Evolutionary conservation across 2,113 vertebrate genomes (phyloP), one percentile per base, ranked within the genome.

Genomic region (Podarcis cretensis): DNA sequence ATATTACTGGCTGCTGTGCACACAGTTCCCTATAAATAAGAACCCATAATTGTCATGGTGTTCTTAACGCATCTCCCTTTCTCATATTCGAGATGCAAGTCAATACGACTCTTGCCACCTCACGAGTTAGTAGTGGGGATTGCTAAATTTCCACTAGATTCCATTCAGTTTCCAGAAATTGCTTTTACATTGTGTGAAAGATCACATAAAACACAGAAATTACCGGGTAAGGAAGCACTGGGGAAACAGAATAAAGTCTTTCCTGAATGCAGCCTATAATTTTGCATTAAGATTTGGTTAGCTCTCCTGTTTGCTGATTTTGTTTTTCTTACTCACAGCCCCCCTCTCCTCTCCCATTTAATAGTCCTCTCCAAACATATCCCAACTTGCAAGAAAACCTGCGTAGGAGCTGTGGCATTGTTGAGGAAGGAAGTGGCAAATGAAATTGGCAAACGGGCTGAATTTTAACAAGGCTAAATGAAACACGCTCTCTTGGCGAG

Each of bases 51-150:
- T 32, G 9, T 57, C 59, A 5, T 13, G 35, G 5, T 82, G 86
- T 82, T 18, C 37, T 77, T 89, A 63, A 16, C 88, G 32, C 5
- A 40, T 91, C 85, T 83, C 85, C 5, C 73, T 79, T 90, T 92
- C 21, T 4, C 59, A 0, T 4, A 48, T 80, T 35, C 25, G 9
- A 77, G 87, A n/a, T 35, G 21, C 77, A 87, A 87, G 30, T 59
- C 65, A 89, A 43, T 7, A 90, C 74, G 90, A 88, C 32, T 84
- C 4, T 40, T 90, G 27, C 83, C 48, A 84, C 48, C 37, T 63
- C 59, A 89, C 6, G 81, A 81, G 40, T 48, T 21, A 48, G 25
- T 69, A 82, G 84, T 13, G 20, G 63, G n/a, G 81, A 48, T 48
- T 48, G 48, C 48, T 48, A 48, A 48, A 48, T 48, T 48, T 48